Evolutionary conservation across 2,113 vertebrate species (phyloP).

Genomic region (Mustelus asterias): DNA sequence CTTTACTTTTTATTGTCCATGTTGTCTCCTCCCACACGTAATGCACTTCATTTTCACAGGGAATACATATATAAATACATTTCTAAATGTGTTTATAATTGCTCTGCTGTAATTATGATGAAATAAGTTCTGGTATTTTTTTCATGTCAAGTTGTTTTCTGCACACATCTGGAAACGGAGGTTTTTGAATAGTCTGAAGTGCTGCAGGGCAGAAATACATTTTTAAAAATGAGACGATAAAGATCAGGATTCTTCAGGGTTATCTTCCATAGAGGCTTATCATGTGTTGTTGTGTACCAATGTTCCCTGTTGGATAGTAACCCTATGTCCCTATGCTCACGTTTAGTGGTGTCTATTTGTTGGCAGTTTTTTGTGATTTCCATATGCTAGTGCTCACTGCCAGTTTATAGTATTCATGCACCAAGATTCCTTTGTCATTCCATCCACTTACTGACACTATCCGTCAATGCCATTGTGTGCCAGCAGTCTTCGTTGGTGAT

Average conservation of each 20-base stretch:
- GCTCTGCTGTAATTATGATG: too few species aligned
- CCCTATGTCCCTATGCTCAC: not conserved
- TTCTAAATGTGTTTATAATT: not conserved
- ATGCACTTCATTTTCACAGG: not conserved
- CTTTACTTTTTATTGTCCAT: not conserved
- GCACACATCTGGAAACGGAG: not conserved
- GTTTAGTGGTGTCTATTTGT: not conserved
- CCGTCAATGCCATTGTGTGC: not conserved
- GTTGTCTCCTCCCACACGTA: not conserved
- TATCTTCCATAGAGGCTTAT: not conserved
- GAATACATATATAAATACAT: not conserved
- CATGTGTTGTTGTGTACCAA: not conserved
- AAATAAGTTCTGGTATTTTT: too few species aligned
- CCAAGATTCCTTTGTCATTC: not conserved
- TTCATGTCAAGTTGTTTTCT: too few species aligned
- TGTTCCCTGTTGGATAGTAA: not conserved
- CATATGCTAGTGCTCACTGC: not conserved
- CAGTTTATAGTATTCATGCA: not conserved
- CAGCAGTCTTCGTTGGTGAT: not conserved
- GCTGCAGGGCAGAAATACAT: not conserved
- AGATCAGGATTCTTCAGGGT: not conserved
- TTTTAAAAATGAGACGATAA: not conserved
- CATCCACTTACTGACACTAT: not conserved
- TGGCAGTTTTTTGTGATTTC: not conserved
- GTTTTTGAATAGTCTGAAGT: not conserved